These are phyloP conservation scores for Odontothrips loti DNA, from an alignment of 2,888 invertebrate genomes.

Conservation along the genomic window DNA sequence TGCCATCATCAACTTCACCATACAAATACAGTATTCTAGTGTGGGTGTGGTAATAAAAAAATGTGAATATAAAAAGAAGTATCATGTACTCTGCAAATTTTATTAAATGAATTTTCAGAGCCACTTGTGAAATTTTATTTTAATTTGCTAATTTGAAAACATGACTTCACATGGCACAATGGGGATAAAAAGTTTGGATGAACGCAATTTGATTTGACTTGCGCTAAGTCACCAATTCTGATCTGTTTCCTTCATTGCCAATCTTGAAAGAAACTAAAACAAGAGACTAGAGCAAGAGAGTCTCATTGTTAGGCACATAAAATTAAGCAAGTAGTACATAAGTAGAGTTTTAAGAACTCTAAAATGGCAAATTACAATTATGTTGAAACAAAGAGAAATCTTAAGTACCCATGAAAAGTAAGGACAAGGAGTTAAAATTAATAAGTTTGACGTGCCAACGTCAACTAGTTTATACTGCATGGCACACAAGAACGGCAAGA, in stretches of 20 bases:
- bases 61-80: too few relatives aligned
- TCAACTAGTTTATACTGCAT: neutral
- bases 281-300: neutral
- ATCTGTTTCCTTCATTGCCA: neutral
- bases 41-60: too few relatives aligned
- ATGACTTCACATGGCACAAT: neutral
- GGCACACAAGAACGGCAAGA: neutral
- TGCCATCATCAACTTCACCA: too few relatives aligned
- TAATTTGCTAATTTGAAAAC: neutral
- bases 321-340: too few relatives aligned
- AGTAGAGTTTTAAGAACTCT: too few relatives aligned
- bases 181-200: neutral
- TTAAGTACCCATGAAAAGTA: neutral
- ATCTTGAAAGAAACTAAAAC: neutral
- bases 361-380: too few relatives aligned
- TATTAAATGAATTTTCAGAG: too few relatives aligned
- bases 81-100: too few relatives aligned
- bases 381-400: too few relatives aligned
- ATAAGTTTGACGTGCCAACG: neutral
- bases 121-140: neutral
- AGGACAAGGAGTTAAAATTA: neutral
- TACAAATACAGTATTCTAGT: too few relatives aligned
- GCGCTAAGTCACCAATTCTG: neutral
- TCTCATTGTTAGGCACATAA: neutral
- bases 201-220: neutral